These are phyloP conservation scores for Yponomeuta malinellus DNA, from an alignment of 2,888 invertebrate species.

Conservation along the genomic window DNA sequence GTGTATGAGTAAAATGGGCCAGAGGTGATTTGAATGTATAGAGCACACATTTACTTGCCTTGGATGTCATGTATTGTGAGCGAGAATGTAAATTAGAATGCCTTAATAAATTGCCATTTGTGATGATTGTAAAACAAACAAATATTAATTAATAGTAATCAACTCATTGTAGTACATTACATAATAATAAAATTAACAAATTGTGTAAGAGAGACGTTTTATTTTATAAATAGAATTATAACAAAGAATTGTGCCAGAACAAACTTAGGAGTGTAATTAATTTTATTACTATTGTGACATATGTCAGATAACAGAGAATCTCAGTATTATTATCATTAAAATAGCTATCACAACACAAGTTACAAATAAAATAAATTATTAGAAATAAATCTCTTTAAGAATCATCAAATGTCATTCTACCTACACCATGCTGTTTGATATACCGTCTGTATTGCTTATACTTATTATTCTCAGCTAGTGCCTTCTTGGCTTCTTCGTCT, in stretches of 20 bases:
- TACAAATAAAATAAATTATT: slow-evolving; percentile 6
- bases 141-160: slow-evolving; percentile 45
- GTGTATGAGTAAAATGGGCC: background rate
- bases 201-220: slow-evolving; percentile 63
- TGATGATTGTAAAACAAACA: slow-evolving; percentile 59
- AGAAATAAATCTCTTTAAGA: slow-evolving; percentile 58
- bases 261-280: background rate
- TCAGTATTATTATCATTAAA: background rate
- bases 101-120: slow-evolving; percentile 65
- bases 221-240: slow-evolving; percentile 22
- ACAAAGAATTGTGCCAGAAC: background rate
- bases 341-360: background rate
- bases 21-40: background rate
- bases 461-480: slow-evolving; percentile 88
- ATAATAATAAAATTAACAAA: slow-evolving; percentile 59
- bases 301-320: background rate
- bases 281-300: slow-evolving; percentile 4
- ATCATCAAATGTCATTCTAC: slow-evolving; percentile 94
- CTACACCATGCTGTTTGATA: slow-evolving; percentile 92
- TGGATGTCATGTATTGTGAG: slow-evolving; percentile 11
- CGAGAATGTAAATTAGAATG: slow-evolving; percentile 37
- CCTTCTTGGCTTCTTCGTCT: slow-evolving; percentile 89
- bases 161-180: slow-evolving; percentile 61
- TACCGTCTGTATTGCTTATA: slow-evolving; percentile 93
- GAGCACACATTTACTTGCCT: slow-evolving; percentile 7